A percentile compares a stretch with the other conserved stretches of the same genome.
Evolutionary conservation across 2,797 vertebrate genomes (phyloP).

Genomic region (Scomberomorus guttatus): DNA sequence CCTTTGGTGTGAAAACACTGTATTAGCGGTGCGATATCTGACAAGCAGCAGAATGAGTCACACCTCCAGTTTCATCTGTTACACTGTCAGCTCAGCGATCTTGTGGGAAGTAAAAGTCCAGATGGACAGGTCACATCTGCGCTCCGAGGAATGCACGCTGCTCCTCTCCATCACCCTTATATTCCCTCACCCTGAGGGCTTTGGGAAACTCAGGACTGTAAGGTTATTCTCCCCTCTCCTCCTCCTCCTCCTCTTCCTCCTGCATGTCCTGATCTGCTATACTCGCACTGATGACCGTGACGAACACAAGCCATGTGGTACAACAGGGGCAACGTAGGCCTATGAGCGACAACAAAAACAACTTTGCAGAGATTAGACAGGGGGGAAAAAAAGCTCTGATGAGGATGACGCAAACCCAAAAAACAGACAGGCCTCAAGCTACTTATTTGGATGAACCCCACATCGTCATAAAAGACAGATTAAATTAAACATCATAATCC

Average conservation of each 20-base stretch:
- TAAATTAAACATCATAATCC: slow-evolving; percentile 61
- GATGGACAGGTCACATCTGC: slow-evolving; percentile 69
- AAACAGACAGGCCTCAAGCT: slow-evolving; percentile 42
- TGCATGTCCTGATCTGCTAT: slow-evolving; percentile 13
- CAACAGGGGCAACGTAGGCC: slow-evolving; percentile 2
- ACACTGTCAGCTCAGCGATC: slow-evolving; percentile 38
- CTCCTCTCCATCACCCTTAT: slow-evolving; percentile 37
- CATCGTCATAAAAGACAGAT: slow-evolving; percentile 51
- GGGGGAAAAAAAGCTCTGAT: not conserved
- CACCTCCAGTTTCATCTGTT: slow-evolving; percentile 52
- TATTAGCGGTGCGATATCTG: slow-evolving; percentile 50
- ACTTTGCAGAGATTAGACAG: slow-evolving; percentile 9
- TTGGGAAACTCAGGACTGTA: slow-evolving; percentile 48
- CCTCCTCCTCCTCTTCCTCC: not conserved
- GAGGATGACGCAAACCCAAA: slow-evolving; percentile 3
- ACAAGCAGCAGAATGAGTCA: slow-evolving; percentile 55
- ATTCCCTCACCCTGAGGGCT: slow-evolving; percentile 39
- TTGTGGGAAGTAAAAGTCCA: slow-evolving; percentile 62
- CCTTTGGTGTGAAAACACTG: slow-evolving; percentile 53
- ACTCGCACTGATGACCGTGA: slow-evolving; percentile 54
- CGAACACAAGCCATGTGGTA: slow-evolving; percentile 60
- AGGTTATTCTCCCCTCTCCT: slow-evolving; percentile 17
- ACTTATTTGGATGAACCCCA: slow-evolving; percentile 42
- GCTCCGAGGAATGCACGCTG: slow-evolving; percentile 50
- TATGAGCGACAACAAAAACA: slow-evolving; percentile 28